Evolutionary conservation across 2,888 invertebrate species (phyloP), one percentile per base, ranked within the genome.

Genomic region (Platynereis dumerilii): DNA sequence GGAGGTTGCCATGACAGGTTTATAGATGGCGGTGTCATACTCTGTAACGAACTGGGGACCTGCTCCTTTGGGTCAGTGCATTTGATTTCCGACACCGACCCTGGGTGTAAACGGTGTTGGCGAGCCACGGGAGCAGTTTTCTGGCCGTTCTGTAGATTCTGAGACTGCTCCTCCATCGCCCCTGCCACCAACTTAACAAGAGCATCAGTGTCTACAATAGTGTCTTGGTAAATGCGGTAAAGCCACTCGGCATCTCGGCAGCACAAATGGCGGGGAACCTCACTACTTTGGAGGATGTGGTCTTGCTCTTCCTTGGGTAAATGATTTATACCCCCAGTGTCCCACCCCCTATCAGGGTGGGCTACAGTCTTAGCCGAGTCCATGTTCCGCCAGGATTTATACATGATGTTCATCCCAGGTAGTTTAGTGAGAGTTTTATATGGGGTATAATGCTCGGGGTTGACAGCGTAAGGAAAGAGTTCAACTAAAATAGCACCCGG

Each of bases 151-250:
- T 54, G 42, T n/a, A 39, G 54, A n/a, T 58, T 52, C 27, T 58
- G 58, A 10, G 42, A n/a, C 45, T 56, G 58, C n/a, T 64, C 61
- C 7, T 48, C 28, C n/a, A 75, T 22, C 24, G 73, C 71, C 17
- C 28, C 44, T 56, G 65, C 54, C 17, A 77, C 66, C 26, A 80
- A 58, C 20, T 61, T 48, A 20, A 75, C 53, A 22, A 83, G 66
- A 29, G 69, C 61, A 10, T 42, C 48, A 29, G 76, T 68, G 69
- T 85, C 82, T 0, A 87, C 84, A 17, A 74, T 44, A 1, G 86
- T 87, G 71, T 87, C 87, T 74, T 87, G 87, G 75, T 85, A 87
- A 70, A 86, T 86, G 64, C 85, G 79, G 72, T 80, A 87, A 48
- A 87, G 74, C 84, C 86, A 87, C 2, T 79, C 80, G 2, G 86